Percentiles rank a stretch among this genome's conserved stretches.
phyloP scores from a whole-genome alignment of 2,113 vertebrate genomes.

The Seriola quinqueradiata region DNA sequence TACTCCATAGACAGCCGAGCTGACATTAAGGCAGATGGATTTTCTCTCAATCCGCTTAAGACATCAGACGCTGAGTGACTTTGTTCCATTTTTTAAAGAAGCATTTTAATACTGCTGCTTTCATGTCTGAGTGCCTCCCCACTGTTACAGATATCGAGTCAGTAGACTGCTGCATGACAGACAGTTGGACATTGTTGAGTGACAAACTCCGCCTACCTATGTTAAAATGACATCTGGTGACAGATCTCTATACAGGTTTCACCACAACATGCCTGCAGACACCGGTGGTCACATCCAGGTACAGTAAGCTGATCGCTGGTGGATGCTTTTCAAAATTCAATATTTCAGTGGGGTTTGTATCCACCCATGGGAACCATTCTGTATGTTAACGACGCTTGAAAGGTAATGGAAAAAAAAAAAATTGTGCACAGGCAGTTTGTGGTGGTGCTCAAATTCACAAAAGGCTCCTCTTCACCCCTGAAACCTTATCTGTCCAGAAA shows the following conservation, averaged over 20 bases:
- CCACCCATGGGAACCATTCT: constrained; percentile 16
- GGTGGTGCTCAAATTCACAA: constrained; percentile 39
- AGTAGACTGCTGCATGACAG: constrained; percentile 65
- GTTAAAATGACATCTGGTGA: constrained; percentile 23
- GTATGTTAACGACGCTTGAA: constrained; percentile 19
- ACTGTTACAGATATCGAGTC: constrained; percentile 76
- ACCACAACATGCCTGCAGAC: background rate
- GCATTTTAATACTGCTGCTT: constrained; percentile 82
- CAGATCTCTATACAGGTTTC: background rate
- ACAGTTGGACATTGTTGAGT: constrained; percentile 53
- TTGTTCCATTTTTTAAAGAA: constrained; percentile 81
- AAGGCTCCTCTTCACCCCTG: constrained; percentile 41
- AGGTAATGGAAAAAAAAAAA: constrained; percentile 45
- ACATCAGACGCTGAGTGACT: constrained; percentile 81
- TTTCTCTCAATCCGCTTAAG: constrained; percentile 86
- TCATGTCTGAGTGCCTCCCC: constrained; percentile 82
- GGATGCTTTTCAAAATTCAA: constrained; percentile 22
- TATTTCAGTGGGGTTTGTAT: constrained; percentile 15
- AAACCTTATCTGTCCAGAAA: constrained; percentile 62
- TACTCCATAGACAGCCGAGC: constrained; percentile 70
- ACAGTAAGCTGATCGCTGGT: background rate
- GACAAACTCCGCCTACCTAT: constrained; percentile 35
- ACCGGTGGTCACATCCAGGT: background rate
- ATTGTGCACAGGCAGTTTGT: constrained; percentile 33
- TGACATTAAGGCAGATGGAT: constrained; percentile 84